Evolutionary conservation across 2,797 vertebrate genomes (phyloP).

Genomic region (Peromyscus melanophrys): DNA sequence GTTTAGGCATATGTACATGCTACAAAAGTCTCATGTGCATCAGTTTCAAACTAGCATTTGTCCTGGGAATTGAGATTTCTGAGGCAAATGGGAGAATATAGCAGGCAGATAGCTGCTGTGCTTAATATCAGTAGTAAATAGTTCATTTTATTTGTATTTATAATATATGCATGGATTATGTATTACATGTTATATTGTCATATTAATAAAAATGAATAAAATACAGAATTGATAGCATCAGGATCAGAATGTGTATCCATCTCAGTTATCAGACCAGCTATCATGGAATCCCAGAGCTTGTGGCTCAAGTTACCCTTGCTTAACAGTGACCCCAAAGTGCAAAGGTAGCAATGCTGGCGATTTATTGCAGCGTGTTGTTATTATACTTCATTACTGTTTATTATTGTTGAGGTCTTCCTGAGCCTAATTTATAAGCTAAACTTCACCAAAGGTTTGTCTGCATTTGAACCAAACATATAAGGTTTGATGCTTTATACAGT

Average conservation of each 20-base stretch:
- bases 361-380: background rate
- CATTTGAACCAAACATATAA: background rate
- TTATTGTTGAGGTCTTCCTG: background rate
- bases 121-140: background rate
- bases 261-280: background rate
- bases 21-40: background rate
- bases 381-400: background rate
- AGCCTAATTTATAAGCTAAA: background rate
- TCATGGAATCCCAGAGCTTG: background rate
- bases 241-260: background rate
- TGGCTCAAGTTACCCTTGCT: background rate
- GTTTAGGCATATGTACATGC: background rate
- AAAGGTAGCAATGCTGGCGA: background rate
- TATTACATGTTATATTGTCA: background rate
- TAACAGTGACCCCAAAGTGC: background rate
- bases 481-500: background rate
- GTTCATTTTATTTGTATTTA: background rate
- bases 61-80: background rate
- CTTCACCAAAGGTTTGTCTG: background rate
- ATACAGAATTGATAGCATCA: background rate
- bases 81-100: background rate
- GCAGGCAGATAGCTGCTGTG: background rate
- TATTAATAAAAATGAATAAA: background rate
- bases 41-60: conserved; percentile 9
- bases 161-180: background rate